Conservation (phyloP, 2,113 vertebrate species). For the Piprites chloris region DNA sequence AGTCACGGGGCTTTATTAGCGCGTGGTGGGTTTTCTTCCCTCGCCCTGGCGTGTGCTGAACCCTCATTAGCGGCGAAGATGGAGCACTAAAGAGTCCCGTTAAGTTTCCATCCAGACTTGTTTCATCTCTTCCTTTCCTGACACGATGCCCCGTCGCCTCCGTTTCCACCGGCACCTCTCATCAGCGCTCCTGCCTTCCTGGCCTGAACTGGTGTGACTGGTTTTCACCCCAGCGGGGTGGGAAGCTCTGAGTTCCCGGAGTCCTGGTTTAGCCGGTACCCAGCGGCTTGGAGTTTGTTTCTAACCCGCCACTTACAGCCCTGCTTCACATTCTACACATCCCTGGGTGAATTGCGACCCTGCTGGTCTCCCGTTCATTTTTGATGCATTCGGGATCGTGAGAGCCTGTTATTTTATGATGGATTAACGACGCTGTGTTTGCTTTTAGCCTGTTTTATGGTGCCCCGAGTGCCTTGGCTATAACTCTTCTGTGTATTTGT, state of each 20-base stretch:
- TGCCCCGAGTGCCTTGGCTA: background rate
- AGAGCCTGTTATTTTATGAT: conserved; percentile 46
- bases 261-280: rapidly evolving
- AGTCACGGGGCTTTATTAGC: background rate
- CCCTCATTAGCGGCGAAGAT: conserved; percentile 59
- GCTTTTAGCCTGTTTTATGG: conserved; percentile 45
- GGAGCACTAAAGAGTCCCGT: conserved; percentile 19
- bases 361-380: background rate
- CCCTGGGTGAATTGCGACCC: background rate
- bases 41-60: background rate
- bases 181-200: background rate
- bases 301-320: rapidly evolving
- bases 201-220: background rate
- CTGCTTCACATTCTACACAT: background rate
- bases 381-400: background rate
- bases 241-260: background rate
- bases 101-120: background rate
- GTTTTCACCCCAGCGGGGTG: background rate
- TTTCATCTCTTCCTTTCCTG: conserved; percentile 39
- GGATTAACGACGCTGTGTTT: background rate
- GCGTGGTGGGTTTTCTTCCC: background rate
- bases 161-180: rapidly evolving
- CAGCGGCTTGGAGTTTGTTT: rapidly evolving
- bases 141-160: background rate
- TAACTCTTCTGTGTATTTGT: conserved; percentile 45